A percentile compares a stretch with the other conserved stretches of the same genome.
phyloP scores from a whole-genome alignment of 2,797 vertebrate species.

The Cygnus olor region DNA sequence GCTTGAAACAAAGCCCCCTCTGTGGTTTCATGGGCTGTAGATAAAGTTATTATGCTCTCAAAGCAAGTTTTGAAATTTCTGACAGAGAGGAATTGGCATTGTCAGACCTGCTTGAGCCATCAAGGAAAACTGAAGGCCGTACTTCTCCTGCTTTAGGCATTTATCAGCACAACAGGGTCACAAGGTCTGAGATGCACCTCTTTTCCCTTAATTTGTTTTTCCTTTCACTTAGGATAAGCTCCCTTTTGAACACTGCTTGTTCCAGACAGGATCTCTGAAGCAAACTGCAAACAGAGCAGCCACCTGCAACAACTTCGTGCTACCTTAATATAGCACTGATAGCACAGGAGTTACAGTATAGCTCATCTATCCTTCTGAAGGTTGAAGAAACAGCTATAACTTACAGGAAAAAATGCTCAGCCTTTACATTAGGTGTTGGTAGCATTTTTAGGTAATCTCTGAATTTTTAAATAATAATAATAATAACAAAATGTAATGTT shows the following conservation, averaged over 20 bases:
- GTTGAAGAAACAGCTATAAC: background rate
- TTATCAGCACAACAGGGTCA: conserved; percentile 35
- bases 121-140: conserved; percentile 37
- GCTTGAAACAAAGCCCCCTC: conserved; percentile 14
- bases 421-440: background rate
- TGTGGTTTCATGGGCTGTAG: background rate
- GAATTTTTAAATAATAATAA: background rate
- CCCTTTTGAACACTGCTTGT: background rate
- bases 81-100: conserved; percentile 24
- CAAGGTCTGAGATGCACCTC: background rate
- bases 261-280: background rate
- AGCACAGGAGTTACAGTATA: background rate
- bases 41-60: background rate
- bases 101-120: conserved; percentile 46
- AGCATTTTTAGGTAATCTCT: background rate
- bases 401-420: background rate
- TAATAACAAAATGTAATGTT: background rate
- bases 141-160: background rate
- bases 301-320: background rate
- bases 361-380: background rate
- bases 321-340: background rate
- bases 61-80: conserved; percentile 7
- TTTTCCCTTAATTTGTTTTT: background rate
- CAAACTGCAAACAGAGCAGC: background rate
- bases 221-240: background rate